Evolutionary conservation across 2,113 vertebrate genomes (phyloP).

Genomic region (Indri indri): DNA sequence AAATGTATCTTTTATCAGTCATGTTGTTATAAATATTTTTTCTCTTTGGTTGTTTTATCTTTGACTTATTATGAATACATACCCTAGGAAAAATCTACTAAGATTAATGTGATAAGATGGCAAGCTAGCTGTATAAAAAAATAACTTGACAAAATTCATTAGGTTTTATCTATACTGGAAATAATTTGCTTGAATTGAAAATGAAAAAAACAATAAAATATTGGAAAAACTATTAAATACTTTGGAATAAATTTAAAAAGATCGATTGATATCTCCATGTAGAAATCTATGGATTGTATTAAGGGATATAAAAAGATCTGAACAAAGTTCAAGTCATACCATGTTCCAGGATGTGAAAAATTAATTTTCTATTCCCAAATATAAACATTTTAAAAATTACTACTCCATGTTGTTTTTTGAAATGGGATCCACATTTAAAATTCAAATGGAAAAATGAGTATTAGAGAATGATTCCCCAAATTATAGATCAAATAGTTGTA

Average conservation of each 20-base stretch:
- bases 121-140: neutral
- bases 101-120: neutral
- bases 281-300: neutral
- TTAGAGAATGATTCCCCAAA: neutral
- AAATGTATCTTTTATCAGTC: neutral
- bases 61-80: neutral
- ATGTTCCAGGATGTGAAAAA: neutral
- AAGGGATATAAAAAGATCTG: neutral
- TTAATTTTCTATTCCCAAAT: neutral
- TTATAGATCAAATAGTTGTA: neutral
- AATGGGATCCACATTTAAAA: neutral
- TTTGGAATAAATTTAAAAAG: neutral
- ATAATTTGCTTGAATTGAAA: neutral
- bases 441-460: slow-evolving; percentile 4
- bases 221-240: neutral
- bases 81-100: neutral
- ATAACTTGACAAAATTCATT: neutral
- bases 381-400: neutral
- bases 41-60: neutral
- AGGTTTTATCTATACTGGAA: neutral
- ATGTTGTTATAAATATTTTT: slow-evolving; percentile 13
- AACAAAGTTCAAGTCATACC: neutral
- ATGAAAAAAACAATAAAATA: neutral
- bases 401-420: neutral
- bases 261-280: neutral